These are phyloP conservation scores for Emydura subglobosa DNA, from an alignment of 2,113 vertebrate species.

Conservation along the genomic window DNA sequence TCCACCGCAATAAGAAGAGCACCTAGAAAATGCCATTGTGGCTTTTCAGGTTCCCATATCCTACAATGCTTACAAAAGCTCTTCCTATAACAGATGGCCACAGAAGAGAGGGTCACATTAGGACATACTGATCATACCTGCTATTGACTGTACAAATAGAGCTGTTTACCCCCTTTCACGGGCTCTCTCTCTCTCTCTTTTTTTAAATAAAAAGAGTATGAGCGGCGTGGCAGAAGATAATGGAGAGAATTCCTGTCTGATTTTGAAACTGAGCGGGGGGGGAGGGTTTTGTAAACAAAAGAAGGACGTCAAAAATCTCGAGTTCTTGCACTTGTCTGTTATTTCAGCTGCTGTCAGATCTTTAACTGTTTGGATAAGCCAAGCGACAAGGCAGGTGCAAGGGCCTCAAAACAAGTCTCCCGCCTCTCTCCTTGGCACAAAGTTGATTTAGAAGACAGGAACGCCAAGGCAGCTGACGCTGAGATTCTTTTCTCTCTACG, in stretches of 20 bases:
- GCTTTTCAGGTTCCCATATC: not conserved
- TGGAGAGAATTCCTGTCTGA: slow-evolving; percentile 71
- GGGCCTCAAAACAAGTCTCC: slow-evolving; percentile 34
- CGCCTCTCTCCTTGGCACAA: not conserved
- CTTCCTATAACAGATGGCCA: not conserved
- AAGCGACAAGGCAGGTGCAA: slow-evolving; percentile 72
- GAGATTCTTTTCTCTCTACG: not conserved
- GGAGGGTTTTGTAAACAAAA: slow-evolving; percentile 65
- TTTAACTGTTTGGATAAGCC: slow-evolving; percentile 67
- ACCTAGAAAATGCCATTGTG: fast-evolving
- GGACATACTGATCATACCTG: not conserved
- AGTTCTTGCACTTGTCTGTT: slow-evolving; percentile 61
- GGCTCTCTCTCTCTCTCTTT: not conserved
- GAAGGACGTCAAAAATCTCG: slow-evolving; percentile 54
- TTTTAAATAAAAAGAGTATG: slow-evolving; percentile 69
- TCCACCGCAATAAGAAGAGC: not conserved
- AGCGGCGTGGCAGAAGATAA: slow-evolving; percentile 64
- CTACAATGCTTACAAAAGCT: slow-evolving; percentile 4
- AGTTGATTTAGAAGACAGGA: slow-evolving; percentile 31
- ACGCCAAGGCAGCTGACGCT: not conserved
- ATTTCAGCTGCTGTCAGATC: slow-evolving; percentile 72
- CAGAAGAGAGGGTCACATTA: not conserved
- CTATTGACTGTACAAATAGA: not conserved
- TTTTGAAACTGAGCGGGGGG: slow-evolving; percentile 31
- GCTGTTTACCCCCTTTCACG: not conserved